phyloP scores from a whole-genome alignment of 2,888 invertebrate genomes.

The Atrina japonica region DNA sequence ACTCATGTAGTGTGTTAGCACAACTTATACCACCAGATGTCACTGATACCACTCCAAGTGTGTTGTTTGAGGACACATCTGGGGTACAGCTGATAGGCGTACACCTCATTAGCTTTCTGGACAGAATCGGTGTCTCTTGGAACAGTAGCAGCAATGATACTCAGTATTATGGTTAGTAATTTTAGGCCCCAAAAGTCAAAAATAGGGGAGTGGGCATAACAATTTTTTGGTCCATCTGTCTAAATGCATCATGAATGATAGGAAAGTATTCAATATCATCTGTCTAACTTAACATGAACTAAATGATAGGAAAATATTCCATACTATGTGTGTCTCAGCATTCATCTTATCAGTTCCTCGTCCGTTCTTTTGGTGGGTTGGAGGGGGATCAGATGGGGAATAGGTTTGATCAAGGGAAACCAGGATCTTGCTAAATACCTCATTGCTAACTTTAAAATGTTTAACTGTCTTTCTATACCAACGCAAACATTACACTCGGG shows the following conservation, averaged over 20 bases:
- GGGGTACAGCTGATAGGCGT: constrained; percentile 1
- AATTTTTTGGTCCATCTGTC: too few relatives aligned
- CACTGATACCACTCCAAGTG: constrained; percentile 1
- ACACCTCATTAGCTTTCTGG: constrained; percentile 6
- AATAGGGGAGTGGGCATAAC: too few relatives aligned
- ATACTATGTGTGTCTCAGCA: neutral
- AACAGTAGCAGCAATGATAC: constrained; percentile 9
- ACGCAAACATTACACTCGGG: too few relatives aligned
- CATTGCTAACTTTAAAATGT: too few relatives aligned
- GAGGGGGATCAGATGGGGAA: too few relatives aligned
- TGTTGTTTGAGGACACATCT: constrained; percentile 6
- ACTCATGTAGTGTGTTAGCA: constrained; percentile 26
- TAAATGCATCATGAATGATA: too few relatives aligned
- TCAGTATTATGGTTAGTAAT: constrained; percentile 5
- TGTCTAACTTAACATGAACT: neutral
- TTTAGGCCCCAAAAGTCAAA: too few relatives aligned
- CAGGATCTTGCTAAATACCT: too few relatives aligned
- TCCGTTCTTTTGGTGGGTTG: too few relatives aligned
- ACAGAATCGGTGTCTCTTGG: constrained; percentile 29
- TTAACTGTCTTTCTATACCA: too few relatives aligned
- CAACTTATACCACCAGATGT: constrained; percentile 13
- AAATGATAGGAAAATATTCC: neutral
- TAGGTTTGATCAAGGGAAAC: too few relatives aligned
- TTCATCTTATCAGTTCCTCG: too few relatives aligned
- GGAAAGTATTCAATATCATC: neutral